Base-by-base conservation (phyloP, 2,797 vertebrate genomes). In the Tachyglossus aculeatus region DNA sequence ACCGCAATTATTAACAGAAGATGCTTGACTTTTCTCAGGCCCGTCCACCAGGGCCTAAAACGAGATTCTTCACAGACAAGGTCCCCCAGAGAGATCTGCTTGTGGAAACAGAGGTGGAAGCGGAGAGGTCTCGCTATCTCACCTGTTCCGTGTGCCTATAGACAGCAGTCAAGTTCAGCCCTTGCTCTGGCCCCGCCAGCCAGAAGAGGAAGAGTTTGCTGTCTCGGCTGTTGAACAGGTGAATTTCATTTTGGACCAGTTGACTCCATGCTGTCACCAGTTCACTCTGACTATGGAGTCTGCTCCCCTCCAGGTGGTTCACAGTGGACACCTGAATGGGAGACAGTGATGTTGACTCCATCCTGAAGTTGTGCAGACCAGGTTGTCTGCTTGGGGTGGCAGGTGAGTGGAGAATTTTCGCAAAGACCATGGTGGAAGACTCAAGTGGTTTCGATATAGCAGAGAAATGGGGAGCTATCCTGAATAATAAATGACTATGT, bases 251-350 rank as follows among this genome's bases (percentile, higher is more conserved):
- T 67, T 87, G 91, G 53, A 95, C 34, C 3, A 87, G 73, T 7
- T 86, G 85, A 50, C 90, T 95, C 95, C 96, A 97, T 66, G 91
- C 45, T 1, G 95, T 94, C 76, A 86, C 76, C 8, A 96, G 48
- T 77, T 91, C 89, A 54, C 51, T 79, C 2, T 70, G 77, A 80
- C 88, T 89, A 22, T 47, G 71, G 67, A 93, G 80, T 67, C 84
- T 50, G 31, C 73, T 87, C 7, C 55, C 77, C 3, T 50, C 79
- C 37, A 86, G 5, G 18, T 0, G n/a, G 40, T 67, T 88, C 44
- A 74, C 65, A 2, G 59, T 78, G 50, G 88, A 90, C 41, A 81
- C 89, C 90, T 91, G 68, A 27, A 74, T 78, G 55, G 4, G 14
- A 66, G 24, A 72, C 32, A 59, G 27, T 9, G 1, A 6, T 70